phyloP scores from a whole-genome alignment of 2,113 vertebrate species.

The Psittacula cyanocephala region DNA sequence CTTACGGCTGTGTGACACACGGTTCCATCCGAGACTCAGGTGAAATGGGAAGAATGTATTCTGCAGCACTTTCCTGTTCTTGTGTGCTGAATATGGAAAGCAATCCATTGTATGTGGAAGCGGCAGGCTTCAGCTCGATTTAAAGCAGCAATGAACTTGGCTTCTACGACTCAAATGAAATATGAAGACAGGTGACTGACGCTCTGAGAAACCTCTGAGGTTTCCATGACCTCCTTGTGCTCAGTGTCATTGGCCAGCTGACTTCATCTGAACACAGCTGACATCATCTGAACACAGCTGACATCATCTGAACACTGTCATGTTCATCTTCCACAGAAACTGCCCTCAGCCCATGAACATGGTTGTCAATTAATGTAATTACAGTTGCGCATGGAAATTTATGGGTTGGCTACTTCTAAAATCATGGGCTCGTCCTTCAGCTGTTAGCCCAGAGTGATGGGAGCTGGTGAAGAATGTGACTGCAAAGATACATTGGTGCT shows the following conservation, averaged over 20 bases:
- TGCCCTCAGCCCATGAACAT: background rate
- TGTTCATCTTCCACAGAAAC: background rate
- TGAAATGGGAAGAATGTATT: background rate
- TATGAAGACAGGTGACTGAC: background rate
- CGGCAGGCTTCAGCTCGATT: background rate
- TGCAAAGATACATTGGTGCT: background rate
- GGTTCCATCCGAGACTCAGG: background rate
- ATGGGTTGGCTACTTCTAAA: background rate
- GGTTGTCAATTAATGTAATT: background rate
- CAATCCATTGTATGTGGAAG: background rate
- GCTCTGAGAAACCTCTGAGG: background rate
- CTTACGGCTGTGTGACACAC: rapidly evolving
- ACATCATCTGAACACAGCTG: background rate
- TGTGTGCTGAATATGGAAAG: background rate
- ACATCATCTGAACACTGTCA: background rate
- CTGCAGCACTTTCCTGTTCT: background rate
- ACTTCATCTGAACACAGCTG: background rate
- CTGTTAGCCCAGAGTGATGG: background rate
- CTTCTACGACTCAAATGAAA: background rate
- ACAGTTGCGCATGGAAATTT: background rate
- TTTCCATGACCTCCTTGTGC: background rate
- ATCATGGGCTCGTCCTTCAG: background rate
- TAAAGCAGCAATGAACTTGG: background rate
- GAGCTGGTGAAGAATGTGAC: background rate
- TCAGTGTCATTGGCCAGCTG: background rate